Evolutionary conservation across 2,888 invertebrate genomes (phyloP).

Genomic region (Alcis repandata): DNA sequence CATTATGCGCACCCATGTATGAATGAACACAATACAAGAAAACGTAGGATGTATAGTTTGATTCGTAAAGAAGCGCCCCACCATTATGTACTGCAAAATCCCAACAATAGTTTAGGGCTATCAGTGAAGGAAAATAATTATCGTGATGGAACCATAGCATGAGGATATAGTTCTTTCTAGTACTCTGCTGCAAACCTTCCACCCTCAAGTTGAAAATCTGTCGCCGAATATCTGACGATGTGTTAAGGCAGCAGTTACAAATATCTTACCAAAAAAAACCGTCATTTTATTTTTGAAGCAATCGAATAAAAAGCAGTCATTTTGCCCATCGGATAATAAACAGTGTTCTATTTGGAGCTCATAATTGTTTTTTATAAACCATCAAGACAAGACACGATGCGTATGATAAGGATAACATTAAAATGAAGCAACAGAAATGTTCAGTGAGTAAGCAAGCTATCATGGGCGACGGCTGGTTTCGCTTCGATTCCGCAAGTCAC

Average conservation of each 20-base stretch:
- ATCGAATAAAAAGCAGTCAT: neutral
- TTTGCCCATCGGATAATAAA: neutral
- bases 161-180: too few relatives aligned
- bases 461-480: constrained; percentile 41
- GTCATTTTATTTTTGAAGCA: too few relatives aligned
- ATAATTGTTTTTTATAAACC: constrained; percentile 15
- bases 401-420: constrained; percentile 17
- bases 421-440: constrained; percentile 39
- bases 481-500: constrained; percentile 73
- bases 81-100: too few relatives aligned
- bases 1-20: constrained; percentile 43
- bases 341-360: neutral
- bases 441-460: constrained; percentile 48
- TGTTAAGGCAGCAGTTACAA: too few relatives aligned
- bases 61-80: too few relatives aligned
- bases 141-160: too few relatives aligned
- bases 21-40: neutral
- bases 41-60: neutral
- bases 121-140: too few relatives aligned
- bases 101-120: too few relatives aligned
- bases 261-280: neutral
- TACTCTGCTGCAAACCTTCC: too few relatives aligned
- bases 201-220: too few relatives aligned
- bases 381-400: constrained; percentile 21
- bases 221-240: too few relatives aligned